Evolutionary conservation across 2,113 vertebrate species (phyloP), one percentile per base, ranked within the genome.

Genomic region (Nycticorax nycticorax): DNA sequence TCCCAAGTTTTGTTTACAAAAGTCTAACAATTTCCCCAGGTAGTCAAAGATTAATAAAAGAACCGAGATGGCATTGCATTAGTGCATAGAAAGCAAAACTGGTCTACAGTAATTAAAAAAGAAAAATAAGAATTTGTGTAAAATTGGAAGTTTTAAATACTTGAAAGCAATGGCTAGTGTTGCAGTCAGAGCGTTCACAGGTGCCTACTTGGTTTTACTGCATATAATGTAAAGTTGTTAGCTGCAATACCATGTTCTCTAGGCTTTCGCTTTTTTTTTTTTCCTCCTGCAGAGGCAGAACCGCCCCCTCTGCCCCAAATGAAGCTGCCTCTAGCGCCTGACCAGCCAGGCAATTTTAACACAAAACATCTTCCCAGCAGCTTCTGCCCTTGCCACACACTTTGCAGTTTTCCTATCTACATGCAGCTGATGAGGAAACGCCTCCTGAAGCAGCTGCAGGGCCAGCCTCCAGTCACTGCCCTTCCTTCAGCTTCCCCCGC

Each of bases 1-100:
- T 94, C 59, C 60, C 85, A 90, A 75, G 53, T 80, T 92, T 73
- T 79, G 87, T 91, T 97, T 97, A 97, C 93, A 97, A 95, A 97
- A 95, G 81, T 84, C 92, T 95, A 78, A 93, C 75, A 48, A 45
- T 73, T 80, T 60, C 86, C 86, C 93, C 88, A 71, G 30, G 43
- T 84, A 85, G 78, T 77, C 55, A 78, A 68, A 91, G 89, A 45
- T 95, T 94, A 91, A 60, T 73, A 48, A n/a, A 74, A 72, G 48
- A 72, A 89, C n/a, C 8, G 48, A 73, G 56, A 81, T 39, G 72
- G 71, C 41, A 71, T 45, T 39, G 77, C 14, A 11, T 95, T 88
- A 94, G 63, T 45, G 74, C 77, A 86, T 14, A 89, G 77, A 95
- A 96, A 96, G 86, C 52, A 93, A 92, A 91, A 64, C 45, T 52